Evolutionary conservation across 92 coral and sea anemone species (phyloP), one percentile per base, ranked within the genome.

Genomic region (Palythoa caribaeorum): DNA sequence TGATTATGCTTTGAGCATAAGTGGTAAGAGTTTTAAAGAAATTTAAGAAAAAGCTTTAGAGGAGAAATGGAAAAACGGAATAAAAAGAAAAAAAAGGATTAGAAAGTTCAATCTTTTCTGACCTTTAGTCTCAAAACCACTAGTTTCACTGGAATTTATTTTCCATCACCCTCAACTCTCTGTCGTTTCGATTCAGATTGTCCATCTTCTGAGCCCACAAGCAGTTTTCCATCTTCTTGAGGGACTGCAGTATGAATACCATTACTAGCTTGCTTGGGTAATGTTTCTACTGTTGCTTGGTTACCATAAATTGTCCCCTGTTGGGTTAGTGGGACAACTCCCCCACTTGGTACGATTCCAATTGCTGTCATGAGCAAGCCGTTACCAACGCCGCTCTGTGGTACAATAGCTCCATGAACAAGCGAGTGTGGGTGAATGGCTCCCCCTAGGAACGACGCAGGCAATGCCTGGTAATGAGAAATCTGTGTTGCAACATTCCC

Each of bases 301-400:
- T 84, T 73, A 59, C 92, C 92, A 52, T 95, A 95, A 38, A 95
- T 53, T 90, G 94, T 89, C 17, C 98, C 96, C 57, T 91, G 93
- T 81, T 93, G 98, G 59, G 89, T 91, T 83, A 93, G 79, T 57
- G 89, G 91, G 5, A 87, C 62, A 16, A 88, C 90, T 86, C 88
- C 93, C 38, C 92, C 87, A 1, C 98, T 93, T 19, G 96, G 98
- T 14, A 95, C 93, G 70, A 93, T 84, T 50, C 98, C 98, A 37
- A 93, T 84, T 0, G 98, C 88, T 15, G 98, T 89, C 66, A 95
- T 89, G 10, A 95, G 83, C 73, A 95, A 70, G 7, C 98, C 98
- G 89, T 95, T 95, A 21, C 98, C 98, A 50, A 93, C 94, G 3
- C 93, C 71, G 13, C 94, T 90, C 38, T 91, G 98, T 16, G 95